Evolutionary conservation across 2,797 vertebrate species (phyloP).

Genomic region (Sebastes hopkinsi): DNA sequence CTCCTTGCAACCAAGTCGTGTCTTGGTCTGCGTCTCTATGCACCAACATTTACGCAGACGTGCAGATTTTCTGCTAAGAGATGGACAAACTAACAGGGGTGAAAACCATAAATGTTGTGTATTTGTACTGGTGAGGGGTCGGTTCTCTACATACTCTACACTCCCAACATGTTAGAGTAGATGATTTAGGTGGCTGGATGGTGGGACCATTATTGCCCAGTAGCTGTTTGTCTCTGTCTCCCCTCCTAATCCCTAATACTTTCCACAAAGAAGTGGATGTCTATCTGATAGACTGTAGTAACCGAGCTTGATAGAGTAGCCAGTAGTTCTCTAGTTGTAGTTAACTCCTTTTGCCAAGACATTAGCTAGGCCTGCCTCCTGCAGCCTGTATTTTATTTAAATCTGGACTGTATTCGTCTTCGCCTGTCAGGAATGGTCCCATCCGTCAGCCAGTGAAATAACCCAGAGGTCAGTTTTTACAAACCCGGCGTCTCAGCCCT

Average conservation of each 20-base stretch:
- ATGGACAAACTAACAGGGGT: not conserved
- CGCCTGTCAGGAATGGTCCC: constrained; percentile 86
- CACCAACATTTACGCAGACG: not conserved
- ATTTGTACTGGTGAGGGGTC: constrained; percentile 56
- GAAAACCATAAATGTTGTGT: not conserved
- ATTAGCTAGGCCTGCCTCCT: constrained; percentile 58
- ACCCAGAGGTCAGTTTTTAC: constrained; percentile 80
- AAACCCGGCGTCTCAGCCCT: constrained; percentile 57
- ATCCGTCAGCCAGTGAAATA: constrained; percentile 85
- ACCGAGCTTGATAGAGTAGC: constrained; percentile 43
- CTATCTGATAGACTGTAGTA: constrained; percentile 25
- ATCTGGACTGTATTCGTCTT: constrained; percentile 82
- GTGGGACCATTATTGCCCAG: constrained; percentile 81
- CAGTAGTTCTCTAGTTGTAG: constrained; percentile 48
- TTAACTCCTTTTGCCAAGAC: constrained; percentile 18
- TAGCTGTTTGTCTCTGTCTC: constrained; percentile 57
- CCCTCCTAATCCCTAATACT: constrained; percentile 30
- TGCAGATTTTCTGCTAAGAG: not conserved
- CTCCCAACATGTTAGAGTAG: constrained; percentile 51
- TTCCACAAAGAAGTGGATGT: constrained; percentile 22
- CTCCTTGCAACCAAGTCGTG: not conserved
- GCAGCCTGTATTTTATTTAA: constrained; percentile 69
- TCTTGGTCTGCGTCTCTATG: not conserved
- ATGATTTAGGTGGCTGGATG: constrained; percentile 80
- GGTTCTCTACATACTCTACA: constrained; percentile 82